These are phyloP conservation scores for Catocala nupta DNA, from an alignment of 2,888 invertebrate species.

Conservation along the genomic window DNA sequence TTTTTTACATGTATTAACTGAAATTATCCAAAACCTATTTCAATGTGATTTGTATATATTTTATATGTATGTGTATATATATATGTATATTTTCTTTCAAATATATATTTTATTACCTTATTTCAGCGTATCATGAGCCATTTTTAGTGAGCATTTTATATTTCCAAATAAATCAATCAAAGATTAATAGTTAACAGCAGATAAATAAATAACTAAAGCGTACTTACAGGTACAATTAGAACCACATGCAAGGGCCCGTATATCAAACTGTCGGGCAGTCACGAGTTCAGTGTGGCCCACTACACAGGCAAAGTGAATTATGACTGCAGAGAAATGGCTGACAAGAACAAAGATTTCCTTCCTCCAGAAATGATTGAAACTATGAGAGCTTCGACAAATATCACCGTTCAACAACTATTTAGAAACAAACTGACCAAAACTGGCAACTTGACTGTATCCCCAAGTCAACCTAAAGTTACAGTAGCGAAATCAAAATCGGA, in stretches of 20 bases:
- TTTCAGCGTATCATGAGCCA: not conserved
- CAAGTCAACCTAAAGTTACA: constrained; percentile 70
- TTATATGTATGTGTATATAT: no score
- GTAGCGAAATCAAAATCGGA: constrained; percentile 77
- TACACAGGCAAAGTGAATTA: constrained; percentile 96
- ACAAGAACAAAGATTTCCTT: constrained; percentile 96
- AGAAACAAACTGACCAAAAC: constrained; percentile 94
- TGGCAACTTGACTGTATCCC: constrained; percentile 92
- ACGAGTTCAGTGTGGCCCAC: constrained; percentile 95
- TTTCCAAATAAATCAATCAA: no score
- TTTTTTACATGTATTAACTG: no score
- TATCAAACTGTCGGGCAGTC: constrained; percentile 86
- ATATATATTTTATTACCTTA: no score
- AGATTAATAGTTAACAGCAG: no score
- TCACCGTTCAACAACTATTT: constrained; percentile 92
- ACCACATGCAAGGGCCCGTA: constrained; percentile 84
- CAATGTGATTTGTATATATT: no score
- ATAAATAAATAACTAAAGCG: not conserved
- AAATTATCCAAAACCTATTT: no score
- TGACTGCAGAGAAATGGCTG: constrained; percentile 93
- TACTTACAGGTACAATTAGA: constrained; percentile 85
- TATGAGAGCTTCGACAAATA: constrained; percentile 91
- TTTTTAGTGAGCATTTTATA: not conserved
- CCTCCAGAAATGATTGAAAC: constrained; percentile 96
- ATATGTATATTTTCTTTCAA: no score